Evolutionary conservation across 2,888 invertebrate genomes (phyloP), one percentile per base, ranked within the genome.

Genomic region (Altica lythri): DNA sequence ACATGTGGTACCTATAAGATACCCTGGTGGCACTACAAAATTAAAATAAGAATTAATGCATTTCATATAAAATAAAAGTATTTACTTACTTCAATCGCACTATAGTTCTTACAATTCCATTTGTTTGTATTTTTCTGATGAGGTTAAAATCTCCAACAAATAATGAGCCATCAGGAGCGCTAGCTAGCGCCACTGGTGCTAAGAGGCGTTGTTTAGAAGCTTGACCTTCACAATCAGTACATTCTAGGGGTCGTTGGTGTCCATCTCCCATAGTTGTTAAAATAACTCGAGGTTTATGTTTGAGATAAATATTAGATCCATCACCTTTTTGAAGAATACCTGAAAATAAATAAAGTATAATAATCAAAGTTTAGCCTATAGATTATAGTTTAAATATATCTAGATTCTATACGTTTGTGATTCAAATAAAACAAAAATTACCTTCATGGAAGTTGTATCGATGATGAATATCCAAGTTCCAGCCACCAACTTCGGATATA

Each of bases 401-500:
- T n/a, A n/a, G n/a, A n/a, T n/a, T n/a, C n/a, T n/a, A n/a, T n/a
- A n/a, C n/a, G n/a, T n/a, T n/a, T n/a, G n/a, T n/a, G n/a, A n/a
- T n/a, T n/a, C n/a, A n/a, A n/a, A 2, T n/a, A 51, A 43, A 34
- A 14, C 43, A 9, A 17, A 17, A 53, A 49, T 55, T 75, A 89
- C 90, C 97, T 81, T 97, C 96, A 72, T 97, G 95, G 83, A 94
- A 95, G 76, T 99, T 98, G 75, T 97, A 96, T 65, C 96, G 84
- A 72, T 98, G 97, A 79, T 98, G 97, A 60, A 97, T 94, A 74
- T 98, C 95, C 64, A 99, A 80, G 76, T 97, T 96, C 97, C 97
- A 98, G 9, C 95, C 95, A 1, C 96, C 97, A 29, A 96, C 92
- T 77, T 95, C 95, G 0, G 95, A 95, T 42, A 96, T 95, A 55